Percentiles rank a stretch among this genome's conserved stretches.
phyloP scores from a whole-genome alignment of 2,888 invertebrate genomes.

The Rhagonycha fulva region DNA sequence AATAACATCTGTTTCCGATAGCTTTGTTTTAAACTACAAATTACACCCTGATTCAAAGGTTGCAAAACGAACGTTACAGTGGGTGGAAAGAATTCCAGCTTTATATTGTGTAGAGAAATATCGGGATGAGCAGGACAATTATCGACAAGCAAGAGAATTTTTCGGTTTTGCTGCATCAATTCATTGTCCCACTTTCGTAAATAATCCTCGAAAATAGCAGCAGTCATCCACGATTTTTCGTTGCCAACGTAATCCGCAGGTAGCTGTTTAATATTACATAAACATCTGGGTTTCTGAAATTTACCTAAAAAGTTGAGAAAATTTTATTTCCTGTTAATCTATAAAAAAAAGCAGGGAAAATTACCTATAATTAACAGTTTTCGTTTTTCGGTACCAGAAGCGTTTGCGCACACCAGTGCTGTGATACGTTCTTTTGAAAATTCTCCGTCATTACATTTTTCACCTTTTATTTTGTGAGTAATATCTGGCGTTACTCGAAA shows the following conservation, averaged over 20 bases:
- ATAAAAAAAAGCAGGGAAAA: neutral
- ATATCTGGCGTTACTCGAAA: conserved; percentile 30
- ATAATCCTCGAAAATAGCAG: conserved; percentile 26
- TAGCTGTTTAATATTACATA: conserved; percentile 10
- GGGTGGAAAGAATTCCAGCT: neutral
- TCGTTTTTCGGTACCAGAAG: conserved; percentile 9
- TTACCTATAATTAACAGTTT: neutral
- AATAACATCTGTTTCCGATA: neutral
- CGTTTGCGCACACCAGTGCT: conserved; percentile 33
- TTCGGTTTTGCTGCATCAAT: conserved; percentile 28
- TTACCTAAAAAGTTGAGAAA: neutral
- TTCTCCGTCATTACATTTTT: conserved; percentile 41
- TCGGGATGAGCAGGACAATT: conserved; percentile 30
- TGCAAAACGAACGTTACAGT: neutral
- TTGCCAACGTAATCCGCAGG: conserved; percentile 28
- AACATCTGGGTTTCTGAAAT: conserved; percentile 26
- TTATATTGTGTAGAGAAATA: neutral
- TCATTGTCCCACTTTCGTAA: conserved; percentile 30
- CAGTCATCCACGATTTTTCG: conserved; percentile 29
- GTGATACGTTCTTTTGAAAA: conserved; percentile 40
- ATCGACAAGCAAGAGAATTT: conserved; percentile 30
- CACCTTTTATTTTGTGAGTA: conserved; percentile 39
- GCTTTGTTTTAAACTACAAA: neutral
- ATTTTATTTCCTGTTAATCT: neutral
- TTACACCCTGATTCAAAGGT: neutral